These are phyloP conservation scores for Crenichthys baileyi DNA, from an alignment of 2,797 vertebrate species.

Conservation along the genomic window DNA sequence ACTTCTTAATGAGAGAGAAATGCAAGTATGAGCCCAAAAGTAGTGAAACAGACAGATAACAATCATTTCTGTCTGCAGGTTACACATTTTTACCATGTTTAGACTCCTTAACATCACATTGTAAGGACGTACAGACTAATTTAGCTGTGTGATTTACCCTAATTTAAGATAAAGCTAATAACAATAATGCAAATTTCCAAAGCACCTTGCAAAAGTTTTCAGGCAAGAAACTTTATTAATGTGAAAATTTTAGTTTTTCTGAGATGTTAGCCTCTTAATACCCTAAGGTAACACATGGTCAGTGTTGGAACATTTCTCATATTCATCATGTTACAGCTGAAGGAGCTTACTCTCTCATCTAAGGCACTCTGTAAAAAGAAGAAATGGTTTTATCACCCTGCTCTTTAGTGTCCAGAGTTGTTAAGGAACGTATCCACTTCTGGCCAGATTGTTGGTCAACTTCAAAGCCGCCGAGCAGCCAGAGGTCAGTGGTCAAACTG, in stretches of 20 bases:
- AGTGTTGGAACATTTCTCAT: constrained; percentile 43
- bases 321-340: constrained; percentile 43
- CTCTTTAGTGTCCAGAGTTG: constrained; percentile 51
- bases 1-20: not conserved
- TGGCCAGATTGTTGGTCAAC: constrained; percentile 40
- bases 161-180: no score
- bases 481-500: constrained; percentile 57
- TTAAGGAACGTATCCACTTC: constrained; percentile 44
- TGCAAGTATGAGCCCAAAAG: not conserved
- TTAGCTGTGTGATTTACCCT: no score
- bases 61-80: not conserved
- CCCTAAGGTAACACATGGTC: constrained; percentile 23
- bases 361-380: constrained; percentile 52
- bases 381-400: constrained; percentile 46
- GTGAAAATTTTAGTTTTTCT: not conserved
- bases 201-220: no score
- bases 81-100: not conserved
- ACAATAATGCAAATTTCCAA: no score
- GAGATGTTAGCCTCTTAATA: not conserved
- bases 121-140: no score
- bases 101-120: not conserved
- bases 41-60: not conserved
- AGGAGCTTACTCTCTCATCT: constrained; percentile 52
- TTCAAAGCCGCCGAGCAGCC: constrained; percentile 55
- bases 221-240: not conserved